Percentiles rank a stretch among this genome's conserved stretches.
These are phyloP conservation scores for Diplolepis rosae DNA, from an alignment of 2,888 invertebrate genomes.

Conservation along the genomic window DNA sequence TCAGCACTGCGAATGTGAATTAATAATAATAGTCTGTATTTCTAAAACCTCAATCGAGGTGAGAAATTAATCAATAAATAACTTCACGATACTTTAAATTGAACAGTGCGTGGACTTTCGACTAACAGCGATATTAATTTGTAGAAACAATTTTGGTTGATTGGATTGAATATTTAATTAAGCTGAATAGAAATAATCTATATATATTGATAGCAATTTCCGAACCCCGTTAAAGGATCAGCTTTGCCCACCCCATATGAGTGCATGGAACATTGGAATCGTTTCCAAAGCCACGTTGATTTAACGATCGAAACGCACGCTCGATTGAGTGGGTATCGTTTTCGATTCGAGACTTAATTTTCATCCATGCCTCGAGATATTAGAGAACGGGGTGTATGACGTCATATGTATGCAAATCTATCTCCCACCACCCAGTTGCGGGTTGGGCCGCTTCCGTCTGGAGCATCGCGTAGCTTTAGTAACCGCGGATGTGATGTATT, in stretches of 20 bases:
- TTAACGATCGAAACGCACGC: constrained; percentile 30
- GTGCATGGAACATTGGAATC: constrained; percentile 23
- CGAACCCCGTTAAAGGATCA: constrained; percentile 41
- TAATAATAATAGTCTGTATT: neutral
- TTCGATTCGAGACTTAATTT: constrained; percentile 62
- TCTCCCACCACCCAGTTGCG: constrained; percentile 52
- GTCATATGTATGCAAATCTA: constrained; percentile 70
- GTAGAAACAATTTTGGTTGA: constrained; percentile 7
- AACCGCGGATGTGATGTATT: constrained; percentile 60
- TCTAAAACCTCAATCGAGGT: neutral
- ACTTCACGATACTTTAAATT: too few relatives aligned
- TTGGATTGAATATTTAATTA: neutral
- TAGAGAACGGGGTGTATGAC: constrained; percentile 66
- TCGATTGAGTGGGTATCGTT: constrained; percentile 37
- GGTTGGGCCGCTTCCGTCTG: constrained; percentile 61
- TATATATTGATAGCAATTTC: constrained; percentile 39
- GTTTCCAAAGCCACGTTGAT: constrained; percentile 28
- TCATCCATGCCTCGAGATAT: constrained; percentile 66
- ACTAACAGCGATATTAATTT: neutral
- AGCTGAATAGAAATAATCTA: constrained; percentile 44
- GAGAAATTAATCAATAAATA: too few relatives aligned
- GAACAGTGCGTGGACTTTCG: too few relatives aligned
- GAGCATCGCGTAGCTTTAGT: constrained; percentile 62
- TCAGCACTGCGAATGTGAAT: too few relatives aligned
- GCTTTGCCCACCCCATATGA: neutral